Evolutionary conservation across 2,888 invertebrate genomes (phyloP).

Genomic region (Lithophane ornitopus): DNA sequence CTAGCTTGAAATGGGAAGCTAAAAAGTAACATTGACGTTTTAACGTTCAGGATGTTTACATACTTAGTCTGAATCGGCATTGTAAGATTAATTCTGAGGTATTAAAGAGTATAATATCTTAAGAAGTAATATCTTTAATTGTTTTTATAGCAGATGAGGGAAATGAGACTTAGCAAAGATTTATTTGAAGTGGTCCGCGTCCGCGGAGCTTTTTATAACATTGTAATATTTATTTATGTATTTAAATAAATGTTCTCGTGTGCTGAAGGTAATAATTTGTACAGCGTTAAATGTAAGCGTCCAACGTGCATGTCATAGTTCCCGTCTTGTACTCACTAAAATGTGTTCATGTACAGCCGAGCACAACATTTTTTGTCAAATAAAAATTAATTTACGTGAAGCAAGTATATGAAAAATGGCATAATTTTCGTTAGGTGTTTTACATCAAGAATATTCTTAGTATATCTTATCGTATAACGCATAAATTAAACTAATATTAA

Average conservation of each 20-base stretch:
- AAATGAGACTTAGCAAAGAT: neutral
- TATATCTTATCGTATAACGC: neutral
- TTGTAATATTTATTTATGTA: neutral
- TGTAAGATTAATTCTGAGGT: neutral
- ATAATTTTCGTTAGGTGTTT: neutral
- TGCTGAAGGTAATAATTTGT: constrained; percentile 74
- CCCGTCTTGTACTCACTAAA: constrained; percentile 78
- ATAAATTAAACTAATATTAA: constrained; percentile 2
- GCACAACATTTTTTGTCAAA: constrained; percentile 62
- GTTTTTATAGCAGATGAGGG: neutral
- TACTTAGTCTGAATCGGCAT: neutral
- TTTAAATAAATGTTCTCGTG: constrained; percentile 60
- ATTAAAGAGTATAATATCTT: neutral
- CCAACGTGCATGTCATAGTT: constrained; percentile 83
- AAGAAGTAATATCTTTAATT: neutral
- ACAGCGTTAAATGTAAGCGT: constrained; percentile 79
- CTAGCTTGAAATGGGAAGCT: neutral
- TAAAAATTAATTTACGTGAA: neutral
- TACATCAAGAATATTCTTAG: neutral
- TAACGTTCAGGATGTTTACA: neutral
- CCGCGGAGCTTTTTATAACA: neutral
- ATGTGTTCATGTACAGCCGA: constrained; percentile 75
- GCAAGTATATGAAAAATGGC: neutral
- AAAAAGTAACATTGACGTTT: neutral
- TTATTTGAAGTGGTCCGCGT: neutral